A percentile compares a stretch with the other conserved stretches of the same genome.
phyloP scores from a whole-genome alignment of 2,113 vertebrate species.

The Hypomesus transpacificus region DNA sequence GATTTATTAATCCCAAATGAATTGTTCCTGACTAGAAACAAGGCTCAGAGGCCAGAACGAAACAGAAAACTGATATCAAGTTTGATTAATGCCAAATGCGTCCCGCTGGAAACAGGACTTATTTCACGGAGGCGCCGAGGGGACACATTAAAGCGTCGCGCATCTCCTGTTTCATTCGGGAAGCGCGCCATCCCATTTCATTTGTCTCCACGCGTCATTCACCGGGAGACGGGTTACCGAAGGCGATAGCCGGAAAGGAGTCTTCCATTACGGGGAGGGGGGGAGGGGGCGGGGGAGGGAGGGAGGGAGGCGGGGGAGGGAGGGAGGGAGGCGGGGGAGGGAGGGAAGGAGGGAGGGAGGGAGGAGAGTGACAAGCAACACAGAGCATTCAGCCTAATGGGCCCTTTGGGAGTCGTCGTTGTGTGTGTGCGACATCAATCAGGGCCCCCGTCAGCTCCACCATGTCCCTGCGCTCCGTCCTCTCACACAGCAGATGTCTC shows the following conservation, averaged over 20 bases:
- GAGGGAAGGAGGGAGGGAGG: not conserved
- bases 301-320: conserved; percentile 41
- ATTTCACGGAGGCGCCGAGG: conserved; percentile 54
- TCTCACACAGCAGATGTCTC: conserved; percentile 68
- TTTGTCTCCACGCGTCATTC: conserved; percentile 47
- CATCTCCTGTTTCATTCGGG: conserved; percentile 58
- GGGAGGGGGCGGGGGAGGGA: conserved; percentile 42
- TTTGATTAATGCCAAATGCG: conserved; percentile 64
- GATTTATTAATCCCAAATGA: not conserved
- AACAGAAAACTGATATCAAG: conserved; percentile 56
- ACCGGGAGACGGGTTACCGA: conserved; percentile 30
- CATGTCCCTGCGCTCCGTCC: conserved; percentile 47
- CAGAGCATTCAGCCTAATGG: conserved; percentile 68
- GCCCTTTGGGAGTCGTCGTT: conserved; percentile 60
- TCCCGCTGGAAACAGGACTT: conserved; percentile 49
- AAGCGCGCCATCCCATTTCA: conserved; percentile 46
- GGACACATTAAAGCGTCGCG: conserved; percentile 39
- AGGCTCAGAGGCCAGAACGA: conserved; percentile 11
- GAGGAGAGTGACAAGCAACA: conserved; percentile 61
- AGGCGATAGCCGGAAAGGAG: conserved; percentile 35
- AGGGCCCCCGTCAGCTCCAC: conserved; percentile 48
- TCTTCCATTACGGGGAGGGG: conserved; percentile 48
- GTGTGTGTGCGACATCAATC: conserved; percentile 63
- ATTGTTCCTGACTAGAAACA: not conserved
- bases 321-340: conserved; percentile 44